These are phyloP conservation scores for Melanotaenia parkinsoni DNA, from an alignment of 2,797 vertebrate species.

Conservation along the genomic window DNA sequence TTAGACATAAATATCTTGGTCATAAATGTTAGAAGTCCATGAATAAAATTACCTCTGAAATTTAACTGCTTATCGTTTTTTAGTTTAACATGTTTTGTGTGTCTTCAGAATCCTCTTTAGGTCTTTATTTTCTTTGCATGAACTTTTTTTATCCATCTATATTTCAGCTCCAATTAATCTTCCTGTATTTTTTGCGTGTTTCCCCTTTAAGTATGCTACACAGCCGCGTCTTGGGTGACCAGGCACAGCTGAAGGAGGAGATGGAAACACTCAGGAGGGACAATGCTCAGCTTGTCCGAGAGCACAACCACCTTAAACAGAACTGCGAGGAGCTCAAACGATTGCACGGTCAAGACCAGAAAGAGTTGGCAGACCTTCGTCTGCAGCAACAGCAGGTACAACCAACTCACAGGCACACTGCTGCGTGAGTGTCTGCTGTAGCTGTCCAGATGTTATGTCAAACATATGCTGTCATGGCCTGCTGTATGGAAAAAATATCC, in stretches of 20 bases:
- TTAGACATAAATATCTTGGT: background rate
- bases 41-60: background rate
- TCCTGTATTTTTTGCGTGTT: background rate
- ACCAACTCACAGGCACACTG: background rate
- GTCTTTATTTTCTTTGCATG: background rate
- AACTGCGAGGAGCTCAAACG: conserved; percentile 95
- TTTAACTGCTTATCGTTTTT: background rate
- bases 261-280: conserved; percentile 93
- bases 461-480: conserved; percentile 11
- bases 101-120: background rate
- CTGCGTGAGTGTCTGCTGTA: background rate
- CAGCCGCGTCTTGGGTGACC: conserved; percentile 93
- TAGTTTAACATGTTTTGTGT: background rate
- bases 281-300: conserved; percentile 89
- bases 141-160: background rate
- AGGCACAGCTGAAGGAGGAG: conserved; percentile 95
- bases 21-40: background rate
- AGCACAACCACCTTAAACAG: conserved; percentile 95
- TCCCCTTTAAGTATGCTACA: conserved; percentile 90
- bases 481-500: background rate
- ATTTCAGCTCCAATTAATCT: too few relatives aligned
- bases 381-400: conserved; percentile 95
- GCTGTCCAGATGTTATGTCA: conserved; percentile 48
- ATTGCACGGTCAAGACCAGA: conserved; percentile 92
- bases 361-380: conserved; percentile 91